Evolutionary conservation across 2,113 vertebrate species (phyloP), one percentile per base, ranked within the genome.

Genomic region (Elaphurus davidianus): DNA sequence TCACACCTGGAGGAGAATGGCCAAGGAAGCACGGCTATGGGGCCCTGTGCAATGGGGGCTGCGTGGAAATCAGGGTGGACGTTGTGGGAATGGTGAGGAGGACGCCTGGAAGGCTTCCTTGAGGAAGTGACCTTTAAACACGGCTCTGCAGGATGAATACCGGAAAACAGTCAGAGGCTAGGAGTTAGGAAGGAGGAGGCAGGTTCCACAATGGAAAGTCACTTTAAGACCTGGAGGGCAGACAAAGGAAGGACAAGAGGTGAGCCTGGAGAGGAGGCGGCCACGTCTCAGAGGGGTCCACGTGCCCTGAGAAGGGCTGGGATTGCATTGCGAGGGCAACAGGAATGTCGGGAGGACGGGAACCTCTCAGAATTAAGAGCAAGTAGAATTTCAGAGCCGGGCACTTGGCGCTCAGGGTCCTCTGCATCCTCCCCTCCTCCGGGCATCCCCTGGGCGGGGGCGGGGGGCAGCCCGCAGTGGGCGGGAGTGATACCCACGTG

Each of bases 1-100:
- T 43, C 60, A 30, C 54, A 27, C 36, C 8, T 30, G 23, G 23
- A 78, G 27, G 12, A 74, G 57, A 19, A 6, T 0, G n/a, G 47
- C 7, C 6, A 23, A 2, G 6, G 13, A 17, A 83, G 50, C 25
- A 8, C 1, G 0, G 0, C 59, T 2, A 2, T 0, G 0, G 71
- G 40, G 19, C 16, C 0, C 6, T 0, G 2, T 1, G 6, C 12
- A 19, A 81, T 3, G 21, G 52, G 43, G 14, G 40, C 25, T 90
- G 25, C 9, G 1, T 50, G 11, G 12, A 64, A 78, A 14, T 12
- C 30, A 27, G 36, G 25, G 2, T 5, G 4, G 19, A 47, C 54
- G 10, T 5, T 21, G 12, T 30, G 30, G n/a, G 36, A 14, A 33
- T 25, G 4, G 47, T 40, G 28, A 50, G 81, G 36, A 71, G 11